Base-by-base conservation (phyloP, 2,113 vertebrate species). In the Ceyx melanurus region DNA sequence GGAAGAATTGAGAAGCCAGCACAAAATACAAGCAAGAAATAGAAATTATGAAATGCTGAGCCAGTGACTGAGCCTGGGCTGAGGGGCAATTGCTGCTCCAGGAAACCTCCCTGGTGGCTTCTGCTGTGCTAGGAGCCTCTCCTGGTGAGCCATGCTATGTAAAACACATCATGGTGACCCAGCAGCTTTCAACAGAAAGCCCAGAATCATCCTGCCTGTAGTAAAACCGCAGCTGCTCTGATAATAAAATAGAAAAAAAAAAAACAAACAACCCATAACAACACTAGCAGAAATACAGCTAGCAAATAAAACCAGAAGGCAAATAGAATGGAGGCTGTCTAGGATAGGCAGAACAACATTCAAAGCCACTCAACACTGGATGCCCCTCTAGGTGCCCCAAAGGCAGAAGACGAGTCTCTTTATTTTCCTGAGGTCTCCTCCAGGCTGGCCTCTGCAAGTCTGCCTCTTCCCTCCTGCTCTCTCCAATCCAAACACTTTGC, bases 121-220 rank as follows among this genome's bases (percentile, higher is more conserved):
- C 33, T 93, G 86, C 77, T 51, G 48, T 21, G 89, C 60, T 3
- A 0, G 77, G 61, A 95, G 56, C 65, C 68, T 86, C 1, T 22
- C 46, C 86, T 88, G 84, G 83, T 77, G 70, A 92, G 81, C 43
- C 89, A 89, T 90, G 84, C 89, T 48, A 70, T 13, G 35, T 75
- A 65, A 90, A 92, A 90, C 84, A 78, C 68, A 90, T 81, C 86
- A 83, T 29, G 0, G 0, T 62, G 57, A 92, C 65, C 68, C 67
- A 71, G 57, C 83, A 89, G 84, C 66, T 86, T 89, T 71, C 88
- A 93, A 86, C 70, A 92, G 83, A 90, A 94, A 92, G 84, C 81
- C n/a, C 53, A 92, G 86, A 4, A 31, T 78, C 84, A 91, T 35
- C 57, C 57, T 68, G 77, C 81, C 65, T 57, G 53, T 35, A 57